Base-by-base conservation (phyloP, 2,113 vertebrate genomes). In the Nettapus auritus region DNA sequence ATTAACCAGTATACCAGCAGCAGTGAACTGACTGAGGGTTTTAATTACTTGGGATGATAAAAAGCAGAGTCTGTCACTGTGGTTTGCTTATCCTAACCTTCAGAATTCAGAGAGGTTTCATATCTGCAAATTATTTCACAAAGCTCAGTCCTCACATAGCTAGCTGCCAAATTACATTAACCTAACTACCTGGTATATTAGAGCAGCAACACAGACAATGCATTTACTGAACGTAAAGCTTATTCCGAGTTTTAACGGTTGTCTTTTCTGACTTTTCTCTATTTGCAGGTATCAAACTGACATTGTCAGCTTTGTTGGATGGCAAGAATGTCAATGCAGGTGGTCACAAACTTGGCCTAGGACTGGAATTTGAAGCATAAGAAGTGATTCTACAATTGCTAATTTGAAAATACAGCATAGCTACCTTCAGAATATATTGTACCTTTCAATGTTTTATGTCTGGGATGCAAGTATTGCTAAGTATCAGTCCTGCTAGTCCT, bases 361-460 rank as follows among this genome's bases (percentile, higher is more conserved):
- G 99, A 97, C 96, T 99, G 83, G 99, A 99, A 98, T 99, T 99
- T 96, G 98, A 99, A 98, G 99, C 99, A n/a, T 99, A 98, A 98
- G 82, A 86, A 82, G 82, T 66, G 90, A 96, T 95, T 93, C 90
- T 93, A 59, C 91, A 95, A 93, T 96, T 87, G 42, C 88, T 94
- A 95, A 97, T 96, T 93, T 94, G 96, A 95, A 98, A 97, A 97
- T 97, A 97, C 98, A 98, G 97, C 97, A 98, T 99, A 99, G 98
- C 97, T 98, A 98, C 97, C 98, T 98, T 98, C 98, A 98, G 97
- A 98, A 97, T 97, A 97, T 98, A 98, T 93, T 96, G 97, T 98
- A 98, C 97, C 97, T 98, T 98, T 98, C 97, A 97, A 97, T 99
- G 98, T 98, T 97, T 96, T 98, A 92, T 95, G 97, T 98, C 97